A percentile compares a stretch with the other conserved stretches of the same genome.
Evolutionary conservation across 2,113 vertebrate species (phyloP).

Genomic region (Vulpes vulpes): DNA sequence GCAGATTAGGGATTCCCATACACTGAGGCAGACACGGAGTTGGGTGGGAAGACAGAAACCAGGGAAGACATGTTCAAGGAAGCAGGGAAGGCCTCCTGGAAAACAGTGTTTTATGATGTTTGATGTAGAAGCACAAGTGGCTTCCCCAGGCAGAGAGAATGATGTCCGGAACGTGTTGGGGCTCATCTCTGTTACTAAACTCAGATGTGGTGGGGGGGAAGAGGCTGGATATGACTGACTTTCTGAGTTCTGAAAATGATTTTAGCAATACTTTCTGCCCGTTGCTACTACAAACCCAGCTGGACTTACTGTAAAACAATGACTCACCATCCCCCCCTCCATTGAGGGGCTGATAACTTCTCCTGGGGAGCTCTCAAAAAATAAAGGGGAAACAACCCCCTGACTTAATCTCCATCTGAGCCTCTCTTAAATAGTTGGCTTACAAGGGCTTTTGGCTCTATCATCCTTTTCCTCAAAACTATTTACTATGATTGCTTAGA

Average conservation of each 20-base stretch:
- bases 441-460: background rate
- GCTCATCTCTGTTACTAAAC: background rate
- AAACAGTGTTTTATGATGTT: background rate
- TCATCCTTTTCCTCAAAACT: background rate
- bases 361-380: background rate
- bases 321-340: background rate
- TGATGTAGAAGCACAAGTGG: background rate
- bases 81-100: background rate
- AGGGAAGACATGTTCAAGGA: background rate
- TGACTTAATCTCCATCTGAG: background rate
- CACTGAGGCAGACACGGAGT: fast-evolving
- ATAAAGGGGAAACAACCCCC: background rate
- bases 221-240: background rate
- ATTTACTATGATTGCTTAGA: background rate
- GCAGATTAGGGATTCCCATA: background rate
- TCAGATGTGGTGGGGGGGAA: background rate
- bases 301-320: background rate
- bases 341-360: background rate
- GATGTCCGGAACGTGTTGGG: background rate
- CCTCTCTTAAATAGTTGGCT: background rate
- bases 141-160: background rate
- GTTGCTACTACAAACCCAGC: background rate
- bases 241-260: background rate
- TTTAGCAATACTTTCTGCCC: background rate
- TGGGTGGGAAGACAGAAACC: background rate